Conservation (phyloP, 2,888 invertebrate genomes). For the Drosophila yooni region DNA sequence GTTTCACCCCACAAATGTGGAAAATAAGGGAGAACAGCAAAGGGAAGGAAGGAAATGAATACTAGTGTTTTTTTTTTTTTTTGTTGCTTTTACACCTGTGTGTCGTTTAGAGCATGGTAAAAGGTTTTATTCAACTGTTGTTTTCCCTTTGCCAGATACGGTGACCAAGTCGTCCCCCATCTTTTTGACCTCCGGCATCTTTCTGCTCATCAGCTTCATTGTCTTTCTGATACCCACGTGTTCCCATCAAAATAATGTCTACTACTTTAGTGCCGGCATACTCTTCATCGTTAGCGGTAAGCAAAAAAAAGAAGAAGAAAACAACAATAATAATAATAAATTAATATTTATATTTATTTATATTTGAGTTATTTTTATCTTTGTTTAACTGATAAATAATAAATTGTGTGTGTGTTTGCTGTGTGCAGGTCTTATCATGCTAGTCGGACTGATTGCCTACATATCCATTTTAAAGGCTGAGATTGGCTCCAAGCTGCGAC, state of each 20-base stretch:
- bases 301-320: slow-evolving; percentile 49
- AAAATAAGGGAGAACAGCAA: neutral
- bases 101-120: neutral
- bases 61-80: neutral
- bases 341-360: neutral
- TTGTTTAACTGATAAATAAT: neutral
- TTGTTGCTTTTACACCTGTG: neutral
- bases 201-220: slow-evolving; percentile 91
- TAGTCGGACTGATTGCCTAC: slow-evolving; percentile 96
- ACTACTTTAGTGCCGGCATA: slow-evolving; percentile 94
- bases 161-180: slow-evolving; percentile 94
- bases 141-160: slow-evolving; percentile 88
- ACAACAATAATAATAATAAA: neutral
- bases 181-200: slow-evolving; percentile 90
- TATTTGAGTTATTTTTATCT: neutral
- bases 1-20: neutral
- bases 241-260: slow-evolving; percentile 90
- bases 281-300: slow-evolving; percentile 95
- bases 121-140: neutral
- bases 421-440: slow-evolving; percentile 91
- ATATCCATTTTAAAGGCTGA: slow-evolving; percentile 96
- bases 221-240: slow-evolving; percentile 92
- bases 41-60: neutral
- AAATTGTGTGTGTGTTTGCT: neutral
- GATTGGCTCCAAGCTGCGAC: slow-evolving; percentile 93